Evolutionary conservation across 2,797 vertebrate genomes (phyloP), one percentile per base, ranked within the genome.

Genomic region (Epinephelus coioides): DNA sequence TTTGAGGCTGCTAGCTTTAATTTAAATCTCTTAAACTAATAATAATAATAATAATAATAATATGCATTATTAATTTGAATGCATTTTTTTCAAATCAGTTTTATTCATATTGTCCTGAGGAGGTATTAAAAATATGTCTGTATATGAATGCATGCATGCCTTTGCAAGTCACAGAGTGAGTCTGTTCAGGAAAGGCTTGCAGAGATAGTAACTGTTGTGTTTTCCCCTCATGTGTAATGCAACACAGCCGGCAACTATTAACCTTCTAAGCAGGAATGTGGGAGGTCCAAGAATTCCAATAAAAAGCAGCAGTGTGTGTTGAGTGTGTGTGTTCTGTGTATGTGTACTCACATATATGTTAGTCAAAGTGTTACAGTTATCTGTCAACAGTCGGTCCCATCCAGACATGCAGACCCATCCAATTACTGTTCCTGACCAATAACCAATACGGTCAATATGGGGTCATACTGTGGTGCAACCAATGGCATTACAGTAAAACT

Each of bases 201-300:
- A 84, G 87, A 95, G 92, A 95, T 93, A 93, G 86, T 81, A 85
- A 82, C 87, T 91, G 90, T 92, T 94, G 91, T 91, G 93, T 92
- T 94, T 92, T 91, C 91, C 90, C 90, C 90, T 93, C 89, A 77
- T 94, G 86, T 93, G 93, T 94, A 95, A 95, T 94, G 92, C 92
- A 94, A 91, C 93, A 95, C 95, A 96, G 94, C 94, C 94, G 94
- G 95, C 92, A 95, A 94, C 95, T 94, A 96, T 95, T 95, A 95
- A 94, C 94, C 90, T 95, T 92, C 93, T 88, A 87, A 93, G 95
- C 93, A 92, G 94, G 94, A 95, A 95, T 95, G 94, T 95, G 94
- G 95, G 94, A 94, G 95, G 94, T 95, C 95, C 92, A 92, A 88
- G 88, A 93, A 94, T 94, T 94, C 92, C 91, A 94, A 94, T 95